Conservation (phyloP, 2,797 vertebrate species). For the Glyptemys insculpta region DNA sequence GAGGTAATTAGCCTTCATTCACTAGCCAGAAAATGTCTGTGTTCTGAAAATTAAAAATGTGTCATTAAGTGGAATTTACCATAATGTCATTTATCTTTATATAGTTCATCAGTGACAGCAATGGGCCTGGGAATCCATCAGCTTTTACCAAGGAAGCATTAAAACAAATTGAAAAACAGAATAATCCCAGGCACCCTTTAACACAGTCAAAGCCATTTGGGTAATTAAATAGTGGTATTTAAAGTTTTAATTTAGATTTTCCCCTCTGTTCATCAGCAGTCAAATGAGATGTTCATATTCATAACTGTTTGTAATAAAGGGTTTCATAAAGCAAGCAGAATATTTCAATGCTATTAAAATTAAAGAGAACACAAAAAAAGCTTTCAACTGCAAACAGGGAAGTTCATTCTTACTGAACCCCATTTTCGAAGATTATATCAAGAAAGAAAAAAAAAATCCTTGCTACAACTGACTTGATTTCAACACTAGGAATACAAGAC, state of each 20-base stretch:
- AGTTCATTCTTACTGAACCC: conserved; percentile 59
- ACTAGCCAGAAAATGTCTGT: conserved; percentile 90
- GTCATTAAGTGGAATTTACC: conserved; percentile 99
- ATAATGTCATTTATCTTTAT: conserved; percentile 99
- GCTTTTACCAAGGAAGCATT: conserved; percentile 87
- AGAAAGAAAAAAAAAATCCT: conserved; percentile 35
- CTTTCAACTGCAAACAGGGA: conserved; percentile 72
- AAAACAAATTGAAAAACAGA: conserved; percentile 98
- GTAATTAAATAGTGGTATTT: conserved; percentile 99
- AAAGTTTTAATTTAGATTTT: conserved; percentile 99
- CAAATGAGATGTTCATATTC: conserved; percentile 88
- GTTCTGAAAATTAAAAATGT: conserved; percentile 99
- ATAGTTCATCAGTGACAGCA: conserved; percentile 92
- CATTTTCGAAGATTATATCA: conserved; percentile 49
- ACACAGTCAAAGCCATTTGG: conserved; percentile 94
- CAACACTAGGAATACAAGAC: neutral
- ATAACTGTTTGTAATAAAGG: conserved; percentile 85
- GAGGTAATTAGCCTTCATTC: conserved; percentile 94
- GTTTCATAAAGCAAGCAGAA: conserved; percentile 84
- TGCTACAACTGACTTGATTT: neutral
- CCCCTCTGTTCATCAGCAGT: conserved; percentile 86
- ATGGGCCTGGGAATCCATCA: conserved; percentile 89
- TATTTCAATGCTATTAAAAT: conserved; percentile 81
- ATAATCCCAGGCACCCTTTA: conserved; percentile 94
- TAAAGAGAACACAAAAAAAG: conserved; percentile 72